Evolutionary conservation across 2,797 vertebrate genomes (phyloP), one percentile per base, ranked within the genome.

Genomic region (Paratrypauchen microcephalus): DNA sequence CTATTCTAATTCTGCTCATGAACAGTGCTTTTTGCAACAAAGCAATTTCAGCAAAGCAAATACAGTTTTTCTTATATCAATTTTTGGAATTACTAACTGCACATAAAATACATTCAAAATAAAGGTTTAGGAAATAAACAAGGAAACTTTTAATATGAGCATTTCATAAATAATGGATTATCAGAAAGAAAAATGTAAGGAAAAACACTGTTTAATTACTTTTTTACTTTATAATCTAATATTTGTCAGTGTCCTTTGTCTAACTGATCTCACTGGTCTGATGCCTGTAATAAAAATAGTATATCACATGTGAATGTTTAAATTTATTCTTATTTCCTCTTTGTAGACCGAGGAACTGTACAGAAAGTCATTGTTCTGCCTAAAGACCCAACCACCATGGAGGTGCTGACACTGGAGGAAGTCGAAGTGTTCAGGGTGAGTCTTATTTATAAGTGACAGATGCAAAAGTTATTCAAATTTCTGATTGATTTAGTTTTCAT

Each of bases 361-460:
- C 95, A 96, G 64, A 96, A 96, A 70, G 91, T 95, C 7, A 95
- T 95, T 6, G 95, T 96, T 65, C 73, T 95, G 70, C 95, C 94
- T 0, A 94, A 94, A 68, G 94, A 94, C 64, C 90, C 91, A 0
- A 92, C 89, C 15, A 92, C 73, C 79, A 88, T 92, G 85, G 95
- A 95, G 81, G 95, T 95, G 56, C 89, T 96, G 74, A 95, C 91
- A 0, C 85, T 96, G 30, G 95, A 96, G 81, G 95, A 95, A 79
- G 94, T 95, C 63, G 94, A 96, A 75, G 92, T 95, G 50, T 96
- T 96, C 74, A 88, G 93, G 88, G 95, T 96, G 91, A 66, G 88
- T 78, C 32, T 69, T 56, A 66, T 7, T 39, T 9, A 1, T 36
- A 32, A 58, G 15, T 65, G 50, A 50, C 5, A 21, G 4, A 39